Evolutionary conservation across 92 coral and sea anemone genomes (phyloP).

Genomic region (Pocillopora grandis): DNA sequence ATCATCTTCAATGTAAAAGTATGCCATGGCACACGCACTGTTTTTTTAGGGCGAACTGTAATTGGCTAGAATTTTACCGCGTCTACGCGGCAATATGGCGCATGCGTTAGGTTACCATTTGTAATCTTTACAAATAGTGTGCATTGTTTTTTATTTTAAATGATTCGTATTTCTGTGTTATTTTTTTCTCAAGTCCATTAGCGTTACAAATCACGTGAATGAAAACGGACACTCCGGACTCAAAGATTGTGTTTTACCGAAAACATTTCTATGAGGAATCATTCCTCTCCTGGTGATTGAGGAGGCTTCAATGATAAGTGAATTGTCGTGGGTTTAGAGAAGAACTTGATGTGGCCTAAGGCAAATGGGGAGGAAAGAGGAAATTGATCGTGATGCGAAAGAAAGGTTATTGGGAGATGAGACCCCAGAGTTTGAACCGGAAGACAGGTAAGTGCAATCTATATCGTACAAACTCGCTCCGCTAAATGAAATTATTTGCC

Average conservation of each 20-base stretch:
- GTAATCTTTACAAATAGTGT: neutral
- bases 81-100: neutral
- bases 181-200: neutral
- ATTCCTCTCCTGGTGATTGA: neutral
- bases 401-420: conserved; percentile 23
- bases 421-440: neutral
- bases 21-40: neutral
- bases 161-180: neutral
- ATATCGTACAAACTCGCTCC: neutral
- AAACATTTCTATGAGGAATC: neutral
- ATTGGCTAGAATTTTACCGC: conserved; percentile 17
- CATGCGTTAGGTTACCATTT: conserved; percentile 22
- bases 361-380: conserved; percentile 1
- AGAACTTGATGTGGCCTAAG: neutral
- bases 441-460: conserved; percentile 18
- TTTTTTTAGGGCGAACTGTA: neutral
- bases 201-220: neutral
- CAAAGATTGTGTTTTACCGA: no score
- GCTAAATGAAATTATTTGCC: no score
- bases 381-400: neutral
- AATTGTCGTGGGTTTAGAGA: neutral
- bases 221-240: neutral
- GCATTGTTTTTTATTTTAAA: neutral
- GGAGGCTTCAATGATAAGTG: neutral
- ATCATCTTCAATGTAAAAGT: neutral